Evolutionary conservation across 2,113 vertebrate genomes (phyloP).

Genomic region (Ctenomys sociabilis): DNA sequence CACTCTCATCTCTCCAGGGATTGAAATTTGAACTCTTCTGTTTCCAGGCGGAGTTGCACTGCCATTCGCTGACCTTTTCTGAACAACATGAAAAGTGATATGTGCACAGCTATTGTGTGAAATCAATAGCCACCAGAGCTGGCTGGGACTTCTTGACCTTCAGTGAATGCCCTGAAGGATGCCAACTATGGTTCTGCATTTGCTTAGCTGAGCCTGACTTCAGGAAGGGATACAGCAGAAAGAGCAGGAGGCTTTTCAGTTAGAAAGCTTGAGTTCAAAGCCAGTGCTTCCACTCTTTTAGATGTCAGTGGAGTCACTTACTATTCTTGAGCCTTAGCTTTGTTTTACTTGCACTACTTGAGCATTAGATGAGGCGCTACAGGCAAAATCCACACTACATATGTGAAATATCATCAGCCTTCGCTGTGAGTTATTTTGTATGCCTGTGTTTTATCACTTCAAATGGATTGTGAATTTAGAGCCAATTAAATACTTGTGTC

Average conservation of each 20-base stretch:
- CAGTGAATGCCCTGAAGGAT: background rate
- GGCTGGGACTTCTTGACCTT: background rate
- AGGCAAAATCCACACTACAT: background rate
- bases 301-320: background rate
- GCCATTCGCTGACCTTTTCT: slow-evolving; percentile 39
- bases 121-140: background rate
- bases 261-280: slow-evolving; percentile 42
- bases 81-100: slow-evolving; percentile 56
- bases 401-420: background rate
- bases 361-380: background rate
- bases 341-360: background rate
- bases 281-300: background rate
- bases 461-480: background rate
- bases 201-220: background rate
- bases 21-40: slow-evolving; percentile 49
- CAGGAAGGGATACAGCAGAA: background rate
- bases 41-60: slow-evolving; percentile 49
- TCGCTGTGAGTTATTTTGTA: background rate
- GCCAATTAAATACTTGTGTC: background rate
- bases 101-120: background rate
- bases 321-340: background rate
- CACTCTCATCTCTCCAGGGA: background rate
- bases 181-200: background rate
- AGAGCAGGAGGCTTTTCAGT: background rate
- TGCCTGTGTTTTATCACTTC: background rate